These are phyloP conservation scores for Sebastiscus albofasciatus DNA, from an alignment of 2,797 vertebrate genomes.

Conservation along the genomic window DNA sequence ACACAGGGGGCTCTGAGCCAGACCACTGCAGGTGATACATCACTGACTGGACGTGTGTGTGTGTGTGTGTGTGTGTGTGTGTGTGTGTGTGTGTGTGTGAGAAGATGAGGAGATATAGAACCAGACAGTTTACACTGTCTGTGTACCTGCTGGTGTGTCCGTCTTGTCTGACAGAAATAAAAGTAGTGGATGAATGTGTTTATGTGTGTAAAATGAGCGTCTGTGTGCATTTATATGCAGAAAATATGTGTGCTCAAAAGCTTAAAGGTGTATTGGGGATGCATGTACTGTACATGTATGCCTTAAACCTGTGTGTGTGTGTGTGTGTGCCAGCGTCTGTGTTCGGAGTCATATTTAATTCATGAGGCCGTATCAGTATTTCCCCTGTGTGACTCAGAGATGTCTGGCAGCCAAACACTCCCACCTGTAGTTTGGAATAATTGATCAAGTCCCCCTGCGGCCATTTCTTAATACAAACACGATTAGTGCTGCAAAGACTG, in stretches of 20 bases:
- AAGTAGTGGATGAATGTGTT: neutral
- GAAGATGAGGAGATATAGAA: conserved; percentile 35
- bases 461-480: conserved; percentile 56
- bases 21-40: conserved; percentile 52
- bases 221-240: neutral
- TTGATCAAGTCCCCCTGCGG: conserved; percentile 61
- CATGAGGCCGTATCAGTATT: conserved; percentile 65
- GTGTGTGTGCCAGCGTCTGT: conserved; percentile 1
- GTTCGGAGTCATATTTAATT: conserved; percentile 69
- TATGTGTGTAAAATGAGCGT: neutral
- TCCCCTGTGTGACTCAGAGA: conserved; percentile 61
- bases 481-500: conserved; percentile 26
- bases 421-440: conserved; percentile 73
- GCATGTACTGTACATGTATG: neutral
- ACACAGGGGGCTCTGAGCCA: conserved; percentile 29
- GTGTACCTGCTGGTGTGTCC: neutral
- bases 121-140: neutral
- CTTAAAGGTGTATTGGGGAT: neutral
- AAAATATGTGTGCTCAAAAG: neutral
- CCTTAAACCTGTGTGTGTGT: conserved; percentile 1
- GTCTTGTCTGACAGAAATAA: conserved; percentile 12
- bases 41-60: conserved; percentile 8
- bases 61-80: conserved; percentile 28
- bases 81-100: conserved; percentile 22
- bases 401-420: conserved; percentile 71